Percentiles rank a stretch among this genome's conserved stretches.
phyloP scores from a whole-genome alignment of 2,113 vertebrate genomes.

The Blennius ocellaris region DNA sequence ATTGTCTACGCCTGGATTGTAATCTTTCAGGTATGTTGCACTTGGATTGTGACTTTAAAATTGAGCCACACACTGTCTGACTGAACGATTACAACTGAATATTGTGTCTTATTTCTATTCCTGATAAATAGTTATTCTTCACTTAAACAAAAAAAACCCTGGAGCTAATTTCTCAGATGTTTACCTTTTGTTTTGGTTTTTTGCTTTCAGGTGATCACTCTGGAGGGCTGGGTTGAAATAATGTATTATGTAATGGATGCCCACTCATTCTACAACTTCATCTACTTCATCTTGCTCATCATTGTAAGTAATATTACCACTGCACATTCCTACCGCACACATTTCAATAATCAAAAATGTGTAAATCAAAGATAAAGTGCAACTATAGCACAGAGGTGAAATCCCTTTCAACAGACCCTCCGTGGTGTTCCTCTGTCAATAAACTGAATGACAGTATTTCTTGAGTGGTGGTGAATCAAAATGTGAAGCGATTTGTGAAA shows the following conservation, averaged over 20 bases:
- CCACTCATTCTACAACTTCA: constrained; percentile 99
- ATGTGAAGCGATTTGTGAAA: constrained; percentile 55
- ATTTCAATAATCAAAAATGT: neutral
- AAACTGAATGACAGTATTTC: constrained; percentile 26
- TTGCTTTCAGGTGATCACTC: constrained; percentile 91
- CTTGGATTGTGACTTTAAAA: too few relatives aligned
- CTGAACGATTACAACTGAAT: too few relatives aligned
- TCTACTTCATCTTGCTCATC: constrained; percentile 99
- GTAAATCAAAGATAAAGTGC: neutral
- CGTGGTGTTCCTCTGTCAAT: constrained; percentile 16
- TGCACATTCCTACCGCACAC: neutral
- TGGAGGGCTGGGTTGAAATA: constrained; percentile 99
- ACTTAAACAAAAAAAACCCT: too few relatives aligned
- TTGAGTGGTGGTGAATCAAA: constrained; percentile 17
- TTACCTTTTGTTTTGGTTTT: neutral
- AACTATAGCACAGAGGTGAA: neutral
- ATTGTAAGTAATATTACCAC: constrained; percentile 88
- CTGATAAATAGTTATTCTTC: too few relatives aligned
- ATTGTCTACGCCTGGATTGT: constrained; percentile 99
- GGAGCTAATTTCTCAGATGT: too few relatives aligned
- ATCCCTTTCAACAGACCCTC: constrained; percentile 4
- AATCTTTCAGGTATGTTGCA: constrained; percentile 92
- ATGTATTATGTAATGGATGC: constrained; percentile 99
- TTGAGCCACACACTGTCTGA: too few relatives aligned
- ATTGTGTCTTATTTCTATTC: too few relatives aligned